Percentiles rank a stretch among this genome's conserved stretches.
Conservation (phyloP, 2,113 vertebrate genomes). For the Pandion haliaetus region DNA sequence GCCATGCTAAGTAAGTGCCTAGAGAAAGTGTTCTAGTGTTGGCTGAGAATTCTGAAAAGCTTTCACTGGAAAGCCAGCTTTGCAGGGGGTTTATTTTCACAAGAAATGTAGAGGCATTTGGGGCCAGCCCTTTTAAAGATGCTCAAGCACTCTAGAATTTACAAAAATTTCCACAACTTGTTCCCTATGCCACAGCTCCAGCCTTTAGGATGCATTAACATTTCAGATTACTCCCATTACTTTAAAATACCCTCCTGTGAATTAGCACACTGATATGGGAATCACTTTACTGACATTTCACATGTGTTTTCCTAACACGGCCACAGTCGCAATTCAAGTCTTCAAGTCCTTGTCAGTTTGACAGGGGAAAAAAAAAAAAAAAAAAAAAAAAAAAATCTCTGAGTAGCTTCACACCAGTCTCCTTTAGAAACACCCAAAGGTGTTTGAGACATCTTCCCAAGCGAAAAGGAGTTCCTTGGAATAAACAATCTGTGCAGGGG, state of each 20-base stretch:
- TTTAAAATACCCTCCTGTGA: neutral
- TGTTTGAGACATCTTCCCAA: neutral
- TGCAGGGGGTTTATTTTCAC: neutral
- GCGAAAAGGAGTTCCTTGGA: neutral
- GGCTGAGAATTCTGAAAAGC: neutral
- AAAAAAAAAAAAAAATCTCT: neutral
- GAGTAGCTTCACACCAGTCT: neutral
- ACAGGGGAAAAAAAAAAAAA: neutral
- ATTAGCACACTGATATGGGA: neutral
- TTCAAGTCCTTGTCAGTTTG: neutral
- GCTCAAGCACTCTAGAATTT: neutral
- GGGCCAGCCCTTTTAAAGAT: neutral
- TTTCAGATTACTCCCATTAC: neutral
- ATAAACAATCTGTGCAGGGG: neutral
- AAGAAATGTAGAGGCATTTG: neutral
- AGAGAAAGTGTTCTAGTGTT: neutral
- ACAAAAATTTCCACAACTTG: neutral
- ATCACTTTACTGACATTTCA: neutral
- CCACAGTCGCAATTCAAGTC: neutral
- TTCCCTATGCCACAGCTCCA: neutral
- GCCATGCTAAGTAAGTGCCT: neutral
- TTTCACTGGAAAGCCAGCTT: neutral
- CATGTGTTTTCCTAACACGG: neutral
- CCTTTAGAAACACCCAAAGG: neutral
- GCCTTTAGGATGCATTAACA: neutral